Conservation (phyloP, 2,113 vertebrate species). For the Dipodomys spectabilis region DNA sequence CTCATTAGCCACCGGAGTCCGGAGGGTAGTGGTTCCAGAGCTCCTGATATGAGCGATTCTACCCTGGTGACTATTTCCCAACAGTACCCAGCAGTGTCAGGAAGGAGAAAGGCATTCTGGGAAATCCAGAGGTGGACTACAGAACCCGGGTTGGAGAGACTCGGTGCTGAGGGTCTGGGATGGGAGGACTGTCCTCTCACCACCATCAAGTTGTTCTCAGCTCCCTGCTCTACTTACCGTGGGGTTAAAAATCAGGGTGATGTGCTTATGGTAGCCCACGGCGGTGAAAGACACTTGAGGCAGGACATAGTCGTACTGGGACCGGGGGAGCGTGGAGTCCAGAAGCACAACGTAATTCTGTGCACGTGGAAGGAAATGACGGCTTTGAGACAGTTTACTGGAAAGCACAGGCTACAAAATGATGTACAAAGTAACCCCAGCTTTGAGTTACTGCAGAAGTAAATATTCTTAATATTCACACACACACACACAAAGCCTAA, state of each 20-base stretch:
- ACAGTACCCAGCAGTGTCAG: accelerated
- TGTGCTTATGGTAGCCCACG: constrained; percentile 94
- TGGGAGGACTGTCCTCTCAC: not conserved
- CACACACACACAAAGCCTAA: not conserved
- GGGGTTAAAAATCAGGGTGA: constrained; percentile 95
- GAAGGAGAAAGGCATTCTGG: not conserved
- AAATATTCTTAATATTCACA: not conserved
- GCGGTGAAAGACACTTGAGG: constrained; percentile 96
- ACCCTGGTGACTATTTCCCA: not conserved
- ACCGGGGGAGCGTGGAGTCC: constrained; percentile 93
- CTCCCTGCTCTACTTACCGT: constrained; percentile 86
- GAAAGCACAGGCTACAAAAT: constrained; percentile 5
- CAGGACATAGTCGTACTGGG: constrained; percentile 95
- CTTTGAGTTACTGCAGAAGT: not conserved
- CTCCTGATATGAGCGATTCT: not conserved
- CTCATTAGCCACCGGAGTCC: not conserved
- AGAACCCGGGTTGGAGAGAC: not conserved
- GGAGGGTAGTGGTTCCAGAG: not conserved
- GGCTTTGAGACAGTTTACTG: not conserved
- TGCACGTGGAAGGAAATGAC: constrained; percentile 16
- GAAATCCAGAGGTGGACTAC: not conserved
- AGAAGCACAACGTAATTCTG: constrained; percentile 95
- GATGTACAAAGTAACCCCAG: not conserved
- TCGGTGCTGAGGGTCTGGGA: accelerated
- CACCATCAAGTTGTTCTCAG: not conserved